phyloP scores from a whole-genome alignment of 2,888 invertebrate species.

The Lasius platythorax region DNA sequence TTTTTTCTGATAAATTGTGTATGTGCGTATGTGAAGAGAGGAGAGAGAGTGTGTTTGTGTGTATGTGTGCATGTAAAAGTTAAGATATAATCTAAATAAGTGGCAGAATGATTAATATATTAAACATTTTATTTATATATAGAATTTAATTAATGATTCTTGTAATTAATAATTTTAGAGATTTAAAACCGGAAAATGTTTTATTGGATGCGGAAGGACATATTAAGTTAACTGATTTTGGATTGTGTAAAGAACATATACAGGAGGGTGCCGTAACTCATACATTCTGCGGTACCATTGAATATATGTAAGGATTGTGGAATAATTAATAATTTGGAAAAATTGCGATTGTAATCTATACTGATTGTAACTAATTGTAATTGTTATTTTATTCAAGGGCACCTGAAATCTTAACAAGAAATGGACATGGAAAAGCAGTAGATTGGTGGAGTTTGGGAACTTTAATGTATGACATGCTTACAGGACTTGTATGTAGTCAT shows the following conservation, averaged over 20 bases:
- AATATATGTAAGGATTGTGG: constrained; percentile 95
- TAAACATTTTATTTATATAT: neutral
- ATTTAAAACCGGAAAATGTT: constrained; percentile 99
- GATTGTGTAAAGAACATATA: constrained; percentile 84
- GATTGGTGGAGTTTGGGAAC: constrained; percentile 99
- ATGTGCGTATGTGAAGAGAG: too few relatives aligned
- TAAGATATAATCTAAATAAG: constrained; percentile 4
- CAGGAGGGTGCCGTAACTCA: constrained; percentile 97
- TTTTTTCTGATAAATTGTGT: neutral
- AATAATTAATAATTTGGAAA: neutral
- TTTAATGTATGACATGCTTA: constrained; percentile 99
- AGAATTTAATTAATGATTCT: neutral
- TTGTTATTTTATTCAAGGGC: constrained; percentile 90
- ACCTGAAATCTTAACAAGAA: constrained; percentile 98
- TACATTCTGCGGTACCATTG: constrained; percentile 99
- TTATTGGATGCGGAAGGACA: constrained; percentile 98
- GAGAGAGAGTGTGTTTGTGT: too few relatives aligned
- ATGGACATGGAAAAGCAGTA: constrained; percentile 99
- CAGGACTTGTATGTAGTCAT: constrained; percentile 92
- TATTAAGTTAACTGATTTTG: constrained; percentile 86
- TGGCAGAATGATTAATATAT: neutral
- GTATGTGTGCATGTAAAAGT: neutral
- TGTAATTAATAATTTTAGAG: constrained; percentile 87
- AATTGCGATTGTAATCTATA: neutral
- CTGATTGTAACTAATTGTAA: neutral